Percentiles rank a stretch among this genome's conserved stretches.
phyloP scores from a whole-genome alignment of 1,140 invertebrate species.

The Drosophila pectinifera region DNA sequence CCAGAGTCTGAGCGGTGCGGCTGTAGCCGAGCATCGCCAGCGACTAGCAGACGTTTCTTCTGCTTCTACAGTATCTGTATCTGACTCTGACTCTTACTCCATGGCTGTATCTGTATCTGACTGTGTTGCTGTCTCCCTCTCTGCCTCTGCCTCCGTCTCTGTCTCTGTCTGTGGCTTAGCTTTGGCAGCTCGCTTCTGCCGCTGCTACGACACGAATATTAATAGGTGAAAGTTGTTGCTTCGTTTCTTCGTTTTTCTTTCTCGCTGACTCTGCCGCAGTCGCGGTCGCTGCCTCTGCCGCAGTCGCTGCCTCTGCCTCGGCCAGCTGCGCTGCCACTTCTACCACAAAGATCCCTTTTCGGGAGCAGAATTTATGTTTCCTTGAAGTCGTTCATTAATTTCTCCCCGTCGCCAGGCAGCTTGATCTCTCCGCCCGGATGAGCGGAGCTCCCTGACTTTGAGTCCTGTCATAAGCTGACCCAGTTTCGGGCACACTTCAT shows the following conservation, averaged over 20 bases:
- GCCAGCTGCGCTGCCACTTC: slow-evolving; percentile 22
- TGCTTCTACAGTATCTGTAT: slow-evolving; percentile 62
- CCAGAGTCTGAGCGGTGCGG: slow-evolving; percentile 53
- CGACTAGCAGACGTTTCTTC: slow-evolving; percentile 64
- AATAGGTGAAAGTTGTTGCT: slow-evolving; percentile 85
- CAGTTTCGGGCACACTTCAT: slow-evolving; percentile 37
- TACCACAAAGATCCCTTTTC: slow-evolving; percentile 52
- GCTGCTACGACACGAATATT: slow-evolving; percentile 82
- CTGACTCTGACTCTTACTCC: slow-evolving; percentile 15
- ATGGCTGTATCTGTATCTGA: slow-evolving; percentile 18
- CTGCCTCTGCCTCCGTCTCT: slow-evolving; percentile 3
- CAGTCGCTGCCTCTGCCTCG: slow-evolving; percentile 19
- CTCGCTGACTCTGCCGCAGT: slow-evolving; percentile 20
- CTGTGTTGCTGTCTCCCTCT: slow-evolving; percentile 14
- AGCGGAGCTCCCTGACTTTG: slow-evolving; percentile 24
- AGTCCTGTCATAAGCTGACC: slow-evolving; percentile 51
- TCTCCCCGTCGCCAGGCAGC: slow-evolving; percentile 23
- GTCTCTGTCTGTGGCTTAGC: slow-evolving; percentile 12
- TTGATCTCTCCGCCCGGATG: slow-evolving; percentile 4
- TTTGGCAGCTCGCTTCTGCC: slow-evolving; percentile 60
- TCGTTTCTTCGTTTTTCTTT: slow-evolving; percentile 60
- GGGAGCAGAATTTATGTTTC: slow-evolving; percentile 68
- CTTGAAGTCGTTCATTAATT: slow-evolving; percentile 45
- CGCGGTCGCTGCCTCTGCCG: slow-evolving; percentile 14
- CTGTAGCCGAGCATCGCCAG: slow-evolving; percentile 64